Evolutionary conservation across 2,113 vertebrate species (phyloP).

Genomic region (Embiotoca jacksoni): DNA sequence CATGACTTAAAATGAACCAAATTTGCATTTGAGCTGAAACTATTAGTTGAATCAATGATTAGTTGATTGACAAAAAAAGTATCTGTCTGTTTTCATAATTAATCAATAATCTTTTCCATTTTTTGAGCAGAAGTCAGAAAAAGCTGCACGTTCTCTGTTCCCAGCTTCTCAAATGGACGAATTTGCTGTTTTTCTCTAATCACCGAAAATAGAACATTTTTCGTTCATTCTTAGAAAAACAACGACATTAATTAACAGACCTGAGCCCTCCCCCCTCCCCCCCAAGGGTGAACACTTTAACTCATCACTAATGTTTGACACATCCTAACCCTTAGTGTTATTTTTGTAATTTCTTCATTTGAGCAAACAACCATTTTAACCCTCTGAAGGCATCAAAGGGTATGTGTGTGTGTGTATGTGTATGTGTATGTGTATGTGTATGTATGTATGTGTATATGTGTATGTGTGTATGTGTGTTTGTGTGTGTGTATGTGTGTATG

Average conservation of each 20-base stretch:
- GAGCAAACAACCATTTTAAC: slow-evolving; percentile 25
- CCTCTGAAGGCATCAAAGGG: slow-evolving; percentile 42
- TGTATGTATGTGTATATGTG: too few relatives aligned
- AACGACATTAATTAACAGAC: background rate
- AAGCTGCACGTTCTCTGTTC: background rate
- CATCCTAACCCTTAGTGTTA: slow-evolving; percentile 17
- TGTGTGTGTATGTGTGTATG: too few relatives aligned
- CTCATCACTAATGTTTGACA: slow-evolving; percentile 19
- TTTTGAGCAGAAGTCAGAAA: background rate
- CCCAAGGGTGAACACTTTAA: background rate
- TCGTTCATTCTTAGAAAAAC: background rate
- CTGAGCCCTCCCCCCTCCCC: too few relatives aligned
- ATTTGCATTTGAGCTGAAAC: background rate
- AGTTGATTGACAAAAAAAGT: background rate
- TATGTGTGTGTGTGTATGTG: too few relatives aligned
- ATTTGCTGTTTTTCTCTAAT: background rate
- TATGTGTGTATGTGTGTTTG: too few relatives aligned
- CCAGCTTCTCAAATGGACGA: too few relatives aligned
- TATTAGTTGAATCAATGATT: background rate
- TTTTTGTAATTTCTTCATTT: slow-evolving; percentile 36
- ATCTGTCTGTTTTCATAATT: background rate
- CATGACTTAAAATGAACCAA: background rate
- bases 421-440: too few relatives aligned
- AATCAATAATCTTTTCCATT: background rate
- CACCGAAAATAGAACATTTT: background rate